phyloP scores from a whole-genome alignment of 2,888 invertebrate genomes.

The Amorpha juglandis region DNA sequence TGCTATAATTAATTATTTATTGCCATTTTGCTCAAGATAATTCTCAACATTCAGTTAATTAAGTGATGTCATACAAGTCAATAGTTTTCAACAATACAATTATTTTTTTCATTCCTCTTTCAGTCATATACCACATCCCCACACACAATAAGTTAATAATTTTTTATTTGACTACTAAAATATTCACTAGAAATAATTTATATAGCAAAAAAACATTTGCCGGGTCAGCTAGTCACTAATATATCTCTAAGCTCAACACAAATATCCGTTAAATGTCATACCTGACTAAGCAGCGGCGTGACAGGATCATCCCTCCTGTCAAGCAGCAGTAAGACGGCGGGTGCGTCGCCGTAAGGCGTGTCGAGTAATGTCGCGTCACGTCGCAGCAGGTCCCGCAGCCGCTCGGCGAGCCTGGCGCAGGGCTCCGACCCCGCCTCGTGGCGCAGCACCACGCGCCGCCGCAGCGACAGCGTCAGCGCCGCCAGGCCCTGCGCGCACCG shows the following conservation, averaged over 20 bases:
- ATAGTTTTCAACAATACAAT: too few species aligned
- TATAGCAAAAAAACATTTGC: too few species aligned
- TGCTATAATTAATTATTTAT: too few species aligned
- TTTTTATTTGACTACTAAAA: too few species aligned
- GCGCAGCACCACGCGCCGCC: conserved; percentile 94
- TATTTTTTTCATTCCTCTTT: too few species aligned
- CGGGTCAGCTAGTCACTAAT: too few species aligned
- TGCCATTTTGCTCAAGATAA: too few species aligned
- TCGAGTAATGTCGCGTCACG: conserved; percentile 95
- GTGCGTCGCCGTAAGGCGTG: conserved; percentile 90
- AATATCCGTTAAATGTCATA: conserved; percentile 40
- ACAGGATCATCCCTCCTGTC: conserved; percentile 98
- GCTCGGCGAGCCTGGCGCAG: conserved; percentile 93
- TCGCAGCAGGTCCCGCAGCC: conserved; percentile 92
- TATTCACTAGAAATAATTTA: too few species aligned
- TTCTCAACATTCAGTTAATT: too few species aligned
- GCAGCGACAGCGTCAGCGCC: conserved; percentile 94
- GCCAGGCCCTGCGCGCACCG: conserved; percentile 94
- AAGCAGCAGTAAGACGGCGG: conserved; percentile 93
- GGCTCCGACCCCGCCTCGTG: conserved; percentile 94
- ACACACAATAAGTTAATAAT: too few species aligned
- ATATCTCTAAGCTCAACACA: conserved; percentile 1
- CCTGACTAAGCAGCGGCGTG: conserved; percentile 96
- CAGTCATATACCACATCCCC: too few species aligned
- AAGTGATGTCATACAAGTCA: too few species aligned